Conservation (phyloP, 1,140 invertebrate genomes). For the Caenorhabditis briggsae region DNA sequence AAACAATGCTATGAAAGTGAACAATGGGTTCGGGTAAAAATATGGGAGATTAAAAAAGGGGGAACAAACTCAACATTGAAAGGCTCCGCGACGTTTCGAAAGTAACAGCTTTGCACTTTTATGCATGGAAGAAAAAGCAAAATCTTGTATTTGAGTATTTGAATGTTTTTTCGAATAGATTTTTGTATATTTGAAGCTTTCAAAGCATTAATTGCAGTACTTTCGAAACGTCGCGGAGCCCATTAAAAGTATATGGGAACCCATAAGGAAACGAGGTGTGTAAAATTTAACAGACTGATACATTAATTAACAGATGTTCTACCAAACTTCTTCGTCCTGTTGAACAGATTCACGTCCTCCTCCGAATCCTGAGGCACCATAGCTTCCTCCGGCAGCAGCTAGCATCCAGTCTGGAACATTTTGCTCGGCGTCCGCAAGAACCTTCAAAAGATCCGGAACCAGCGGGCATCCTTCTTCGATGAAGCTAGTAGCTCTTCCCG, state of each 20-base stretch:
- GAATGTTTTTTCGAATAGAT: no score
- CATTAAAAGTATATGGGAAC: neutral
- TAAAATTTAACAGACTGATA: slow-evolving; percentile 17
- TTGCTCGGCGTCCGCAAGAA: slow-evolving; percentile 21
- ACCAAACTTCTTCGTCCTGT: slow-evolving; percentile 23
- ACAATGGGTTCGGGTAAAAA: neutral
- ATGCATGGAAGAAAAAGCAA: no score
- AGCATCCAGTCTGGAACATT: slow-evolving; percentile 36
- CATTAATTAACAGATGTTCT: neutral
- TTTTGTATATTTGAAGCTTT: no score
- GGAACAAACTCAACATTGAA: neutral
- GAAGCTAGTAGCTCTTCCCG: slow-evolving; percentile 57
- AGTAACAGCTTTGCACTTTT: no score
- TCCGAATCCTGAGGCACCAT: neutral
- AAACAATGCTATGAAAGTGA: neutral
- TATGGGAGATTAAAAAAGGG: neutral
- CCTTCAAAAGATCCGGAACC: neutral
- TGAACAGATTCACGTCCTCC: neutral
- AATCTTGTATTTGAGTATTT: no score
- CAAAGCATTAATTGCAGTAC: no score
- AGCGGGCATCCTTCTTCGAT: neutral
- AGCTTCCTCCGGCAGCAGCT: neutral
- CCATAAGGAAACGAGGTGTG: neutral
- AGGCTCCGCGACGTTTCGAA: no score
- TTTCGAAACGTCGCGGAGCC: no score